phyloP scores from a whole-genome alignment of 2,113 vertebrate genomes.

The Nothobranchius furzeri region DNA sequence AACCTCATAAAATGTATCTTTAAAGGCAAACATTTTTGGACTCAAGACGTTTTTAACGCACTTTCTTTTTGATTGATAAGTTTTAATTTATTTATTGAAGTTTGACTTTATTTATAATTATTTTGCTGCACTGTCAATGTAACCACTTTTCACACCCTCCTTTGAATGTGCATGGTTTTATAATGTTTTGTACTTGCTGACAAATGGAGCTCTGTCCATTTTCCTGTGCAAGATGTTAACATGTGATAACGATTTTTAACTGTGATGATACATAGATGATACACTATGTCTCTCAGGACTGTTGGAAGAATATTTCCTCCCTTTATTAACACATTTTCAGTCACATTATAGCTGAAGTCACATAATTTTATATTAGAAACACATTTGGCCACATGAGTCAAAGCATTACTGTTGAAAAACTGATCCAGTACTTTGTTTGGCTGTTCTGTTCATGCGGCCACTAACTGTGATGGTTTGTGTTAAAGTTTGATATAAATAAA shows the following conservation, averaged over 20 bases:
- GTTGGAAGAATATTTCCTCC: conserved; percentile 18
- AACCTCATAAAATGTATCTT: too few species aligned
- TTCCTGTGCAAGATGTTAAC: conserved; percentile 10
- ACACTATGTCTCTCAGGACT: conserved; percentile 69
- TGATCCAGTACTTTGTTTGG: conserved; percentile 71
- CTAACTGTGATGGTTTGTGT: conserved; percentile 92
- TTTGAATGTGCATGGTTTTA: conserved; percentile 25
- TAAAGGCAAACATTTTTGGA: too few species aligned
- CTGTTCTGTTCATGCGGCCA: conserved; percentile 74
- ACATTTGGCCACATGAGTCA: conserved; percentile 47
- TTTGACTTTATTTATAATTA: background rate
- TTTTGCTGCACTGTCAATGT: conserved; percentile 22
- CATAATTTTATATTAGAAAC: conserved; percentile 57
- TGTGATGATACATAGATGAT: conserved; percentile 55
- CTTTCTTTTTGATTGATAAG: conserved; percentile 13
- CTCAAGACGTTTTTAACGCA: background rate
- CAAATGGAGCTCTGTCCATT: conserved; percentile 2
- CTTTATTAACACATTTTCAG: conserved; percentile 36
- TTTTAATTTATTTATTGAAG: background rate
- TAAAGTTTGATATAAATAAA: conserved; percentile 78
- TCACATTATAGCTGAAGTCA: conserved; percentile 4
- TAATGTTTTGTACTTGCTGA: conserved; percentile 20
- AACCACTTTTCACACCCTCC: conserved; percentile 9
- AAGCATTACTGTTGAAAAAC: background rate
- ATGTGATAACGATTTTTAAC: conserved; percentile 32